phyloP scores from a whole-genome alignment of 2,888 invertebrate species.

The Leptopilina myrica region DNA sequence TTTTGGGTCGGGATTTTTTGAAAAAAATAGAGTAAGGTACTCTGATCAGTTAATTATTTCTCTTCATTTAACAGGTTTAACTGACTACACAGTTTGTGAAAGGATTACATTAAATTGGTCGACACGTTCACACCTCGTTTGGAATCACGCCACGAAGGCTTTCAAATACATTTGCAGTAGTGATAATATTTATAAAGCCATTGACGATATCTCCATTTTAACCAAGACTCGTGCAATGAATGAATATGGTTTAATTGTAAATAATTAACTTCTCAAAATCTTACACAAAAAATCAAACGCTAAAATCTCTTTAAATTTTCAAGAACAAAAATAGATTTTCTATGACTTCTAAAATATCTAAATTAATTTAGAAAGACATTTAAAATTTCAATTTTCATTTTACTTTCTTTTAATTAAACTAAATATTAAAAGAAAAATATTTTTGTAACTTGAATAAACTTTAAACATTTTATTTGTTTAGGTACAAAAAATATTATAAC shows the following conservation, averaged over 20 bases:
- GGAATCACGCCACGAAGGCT: constrained; percentile 85
- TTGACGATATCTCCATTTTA: constrained; percentile 85
- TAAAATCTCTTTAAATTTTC: background rate
- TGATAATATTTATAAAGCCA: constrained; percentile 78
- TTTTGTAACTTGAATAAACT: too few relatives aligned
- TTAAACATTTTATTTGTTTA: too few relatives aligned
- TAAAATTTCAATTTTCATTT: too few relatives aligned
- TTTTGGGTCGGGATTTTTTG: too few relatives aligned
- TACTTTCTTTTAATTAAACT: too few relatives aligned
- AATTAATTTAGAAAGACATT: too few relatives aligned
- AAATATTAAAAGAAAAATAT: too few relatives aligned
- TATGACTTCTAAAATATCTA: too few relatives aligned
- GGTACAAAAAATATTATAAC: too few relatives aligned
- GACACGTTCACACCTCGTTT: constrained; percentile 83
- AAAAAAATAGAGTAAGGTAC: too few relatives aligned
- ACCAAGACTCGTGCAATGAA: constrained; percentile 85
- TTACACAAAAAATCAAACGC: background rate
- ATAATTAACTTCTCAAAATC: constrained; percentile 43
- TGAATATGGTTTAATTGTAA: constrained; percentile 89
- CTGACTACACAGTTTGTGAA: constrained; percentile 88
- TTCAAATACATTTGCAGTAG: constrained; percentile 79
- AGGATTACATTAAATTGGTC: constrained; percentile 91
- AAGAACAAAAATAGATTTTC: background rate
- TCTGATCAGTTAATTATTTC: background rate
- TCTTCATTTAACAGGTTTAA: constrained; percentile 75